phyloP scores from a whole-genome alignment of 37 sponge, comb jelly and placozoan genomes.

The Lycopodina hypogea region DNA sequence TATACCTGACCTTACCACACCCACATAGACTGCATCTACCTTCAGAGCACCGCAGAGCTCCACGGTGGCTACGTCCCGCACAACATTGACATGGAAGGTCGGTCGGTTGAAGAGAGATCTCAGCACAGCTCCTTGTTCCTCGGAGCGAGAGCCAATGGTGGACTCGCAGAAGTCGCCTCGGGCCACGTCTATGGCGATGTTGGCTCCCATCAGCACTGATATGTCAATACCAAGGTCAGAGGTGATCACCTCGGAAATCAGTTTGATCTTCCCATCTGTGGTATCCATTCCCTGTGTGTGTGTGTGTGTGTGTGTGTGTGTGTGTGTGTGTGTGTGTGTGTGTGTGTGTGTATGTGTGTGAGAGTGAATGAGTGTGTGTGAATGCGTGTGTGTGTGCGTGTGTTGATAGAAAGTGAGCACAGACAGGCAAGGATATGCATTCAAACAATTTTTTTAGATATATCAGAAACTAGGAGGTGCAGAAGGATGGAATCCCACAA shows the following conservation, averaged over 20 bases:
- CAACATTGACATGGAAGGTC: constrained; percentile 67
- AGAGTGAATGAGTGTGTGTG: too few species aligned
- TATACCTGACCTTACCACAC: background rate
- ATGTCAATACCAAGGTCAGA: constrained; percentile 63
- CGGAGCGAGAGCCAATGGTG: constrained; percentile 68
- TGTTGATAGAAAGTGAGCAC: too few species aligned
- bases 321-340: too few species aligned
- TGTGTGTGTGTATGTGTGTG: too few species aligned
- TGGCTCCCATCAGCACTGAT: constrained; percentile 96
- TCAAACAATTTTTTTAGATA: too few species aligned
- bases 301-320: background rate
- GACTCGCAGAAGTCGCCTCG: constrained; percentile 86
- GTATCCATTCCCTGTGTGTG: constrained; percentile 67
- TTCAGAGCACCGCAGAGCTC: constrained; percentile 98
- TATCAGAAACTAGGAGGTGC: too few species aligned
- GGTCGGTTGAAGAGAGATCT: constrained; percentile 65
- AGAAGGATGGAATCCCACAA: too few species aligned
- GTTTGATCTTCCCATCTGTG: constrained; percentile 54
- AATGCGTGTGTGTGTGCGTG: too few species aligned
- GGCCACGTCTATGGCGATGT: constrained; percentile 93
- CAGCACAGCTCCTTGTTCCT: constrained; percentile 50
- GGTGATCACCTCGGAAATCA: constrained; percentile 76
- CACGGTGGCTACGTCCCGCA: constrained; percentile 78
- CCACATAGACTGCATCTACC: constrained; percentile 22
- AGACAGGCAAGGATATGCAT: too few species aligned